Conservation (phyloP, 2,888 invertebrate species). For the Temnothorax rugatulus region DNA sequence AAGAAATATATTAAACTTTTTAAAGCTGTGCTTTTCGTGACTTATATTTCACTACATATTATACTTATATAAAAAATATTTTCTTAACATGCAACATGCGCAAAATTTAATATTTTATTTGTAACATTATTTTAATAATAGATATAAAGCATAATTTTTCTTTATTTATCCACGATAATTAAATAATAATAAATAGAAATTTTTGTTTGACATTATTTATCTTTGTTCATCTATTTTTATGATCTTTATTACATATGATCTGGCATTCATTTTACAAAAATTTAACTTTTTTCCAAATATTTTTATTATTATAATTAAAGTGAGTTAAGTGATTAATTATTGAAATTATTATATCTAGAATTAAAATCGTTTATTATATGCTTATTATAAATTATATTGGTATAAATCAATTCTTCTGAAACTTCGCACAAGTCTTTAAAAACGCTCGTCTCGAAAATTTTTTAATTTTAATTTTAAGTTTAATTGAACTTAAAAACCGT, state of each 20-base stretch:
- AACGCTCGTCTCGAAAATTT: too few relatives aligned
- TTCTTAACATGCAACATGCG: background rate
- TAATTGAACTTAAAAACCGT: background rate
- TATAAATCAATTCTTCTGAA: background rate
- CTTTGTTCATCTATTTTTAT: background rate
- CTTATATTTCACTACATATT: background rate
- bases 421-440: background rate
- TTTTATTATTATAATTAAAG: background rate
- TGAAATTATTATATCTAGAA: background rate
- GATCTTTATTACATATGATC: background rate
- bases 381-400: too few relatives aligned
- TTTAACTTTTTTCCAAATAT: background rate
- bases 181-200: background rate
- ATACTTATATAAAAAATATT: background rate
- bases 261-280: background rate
- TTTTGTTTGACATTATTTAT: background rate
- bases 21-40: background rate
- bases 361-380: background rate
- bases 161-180: background rate
- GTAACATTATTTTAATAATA: background rate
- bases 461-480: background rate
- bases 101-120: background rate
- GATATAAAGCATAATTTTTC: background rate
- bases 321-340: background rate
- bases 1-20: background rate